Conservation (phyloP, 2,888 invertebrate genomes). For the Oligia fasciuncula region DNA sequence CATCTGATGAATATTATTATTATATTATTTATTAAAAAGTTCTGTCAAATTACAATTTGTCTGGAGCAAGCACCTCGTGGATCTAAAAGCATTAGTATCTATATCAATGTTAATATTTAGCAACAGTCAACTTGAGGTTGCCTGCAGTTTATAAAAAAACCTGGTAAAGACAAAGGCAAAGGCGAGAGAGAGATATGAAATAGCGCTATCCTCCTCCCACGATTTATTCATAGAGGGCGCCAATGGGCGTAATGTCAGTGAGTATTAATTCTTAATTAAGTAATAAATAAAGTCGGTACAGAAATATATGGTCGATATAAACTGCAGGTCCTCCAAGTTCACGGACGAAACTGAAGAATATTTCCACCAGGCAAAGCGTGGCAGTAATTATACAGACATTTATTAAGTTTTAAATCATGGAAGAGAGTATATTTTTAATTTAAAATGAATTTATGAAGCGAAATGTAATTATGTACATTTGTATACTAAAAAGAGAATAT, state of each 20-base stretch:
- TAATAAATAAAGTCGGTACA: slow-evolving; percentile 49
- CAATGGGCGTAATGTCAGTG: slow-evolving; percentile 25
- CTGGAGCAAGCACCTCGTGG: neutral
- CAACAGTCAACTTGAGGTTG: slow-evolving; percentile 3
- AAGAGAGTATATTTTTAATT: slow-evolving; percentile 1
- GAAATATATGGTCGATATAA: slow-evolving; percentile 27
- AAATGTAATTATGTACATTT: slow-evolving; percentile 19
- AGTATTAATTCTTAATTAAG: slow-evolving; percentile 45
- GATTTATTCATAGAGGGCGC: slow-evolving; percentile 29
- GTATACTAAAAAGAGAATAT: slow-evolving; percentile 11
- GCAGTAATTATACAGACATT: slow-evolving; percentile 13
- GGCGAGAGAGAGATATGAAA: slow-evolving; percentile 12
- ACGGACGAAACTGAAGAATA: slow-evolving; percentile 26
- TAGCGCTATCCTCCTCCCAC: slow-evolving; percentile 25
- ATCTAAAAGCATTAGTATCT: slow-evolving; percentile 10
- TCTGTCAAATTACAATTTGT: neutral
- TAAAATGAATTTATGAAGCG: neutral
- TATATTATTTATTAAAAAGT: neutral
- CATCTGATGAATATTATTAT: neutral
- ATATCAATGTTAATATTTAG: slow-evolving; percentile 12
- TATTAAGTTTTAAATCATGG: slow-evolving; percentile 16
- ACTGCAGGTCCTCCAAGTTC: slow-evolving; percentile 39
- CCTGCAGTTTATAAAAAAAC: slow-evolving; percentile 15
- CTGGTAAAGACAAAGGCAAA: slow-evolving; percentile 5
- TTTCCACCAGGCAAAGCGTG: slow-evolving; percentile 3